Base-by-base conservation (phyloP, 2,888 invertebrate species). In the Caenorhabditis japonica region DNA sequence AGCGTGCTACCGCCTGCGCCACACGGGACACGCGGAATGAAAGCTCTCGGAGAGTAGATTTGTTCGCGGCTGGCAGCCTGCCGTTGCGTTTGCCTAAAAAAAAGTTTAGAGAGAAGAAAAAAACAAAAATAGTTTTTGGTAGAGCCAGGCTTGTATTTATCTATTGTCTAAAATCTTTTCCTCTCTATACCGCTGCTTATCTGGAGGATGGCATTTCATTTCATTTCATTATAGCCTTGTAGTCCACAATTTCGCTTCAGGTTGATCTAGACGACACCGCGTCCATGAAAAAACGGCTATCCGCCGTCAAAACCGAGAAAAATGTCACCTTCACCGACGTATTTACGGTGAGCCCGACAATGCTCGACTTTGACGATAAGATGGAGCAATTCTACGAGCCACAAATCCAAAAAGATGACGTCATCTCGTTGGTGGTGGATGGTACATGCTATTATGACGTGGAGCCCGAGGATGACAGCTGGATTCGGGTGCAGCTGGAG, bases 341-440 rank as follows among this genome's bases (percentile, higher is more conserved):
- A 17, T 77, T 84, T 72, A 76, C 79, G n/a, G 72, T 84, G 66
- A 76, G 78, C 59, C 80, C 82, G 46, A 62, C 70, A n/a, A 70
- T 80, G 47, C 33, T 72, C 30, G 83, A 83, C 34, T 69, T 84
- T 36, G 73, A 77, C 8, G 81, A 81, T 51, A 84, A 82, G 77
- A 82, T 84, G 43, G 83, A 84, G 27, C 82, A 81, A 25, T 77
- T 76, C 69, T 84, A 85, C 75, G 84, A 85, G 76, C 82, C 84
- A 34, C 61, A 77, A 38, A 59, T 66, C 8, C 77, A 78, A 61
- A 71, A 73, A 12, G 83, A 83, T n/a, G 83, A 85, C 25, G 77
- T 78, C 39, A 81, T 84, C 36, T 69, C 73, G 43, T 44, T 85
- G 61, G 81, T 84, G 21, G 73, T 83, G 41, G 85, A 84, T 13